Evolutionary conservation across 2,113 vertebrate species (phyloP), one percentile per base, ranked within the genome.

Genomic region (Amphiprion percula): DNA sequence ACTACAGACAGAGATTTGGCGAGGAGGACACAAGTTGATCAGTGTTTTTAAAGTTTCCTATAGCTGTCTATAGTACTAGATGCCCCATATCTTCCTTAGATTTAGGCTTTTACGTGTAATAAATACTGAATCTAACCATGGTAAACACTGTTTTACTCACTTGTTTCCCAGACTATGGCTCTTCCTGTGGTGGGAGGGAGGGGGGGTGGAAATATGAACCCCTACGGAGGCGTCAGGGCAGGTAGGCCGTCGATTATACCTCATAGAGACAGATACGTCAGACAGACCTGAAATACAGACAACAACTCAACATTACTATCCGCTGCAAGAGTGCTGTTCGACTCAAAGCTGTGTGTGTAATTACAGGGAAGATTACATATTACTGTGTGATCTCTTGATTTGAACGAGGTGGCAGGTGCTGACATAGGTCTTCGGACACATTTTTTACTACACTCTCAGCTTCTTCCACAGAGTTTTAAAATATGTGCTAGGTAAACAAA

Each of bases 151-250:
- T 67, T 16, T 2, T 19, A 96, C 97, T 82, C 85, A 99, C 98
- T 98, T 98, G 95, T 97, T 98, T 86, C 98, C 98, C 85, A 99
- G 92, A 90, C 98, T 99, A 90, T 98, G 97, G 87, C 98, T 99
- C 94, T 99, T 98, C 87, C 98, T 95, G 92, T 99, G 98, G 77
- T 97, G 95, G 4, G 97, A 96, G 5, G 97, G 95, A 0, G 98
- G 97, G 1, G 97, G 97, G 0, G 97, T 97, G 58, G 95, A 93
- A 19, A 97, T 94, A 72, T 93, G 96, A 52, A 94, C 93, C 17
- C 96, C 95, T 66, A 98, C 95, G 2, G 97, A 98, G 1, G 97
- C 92, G 4, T 98, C 97, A 1, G 97, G 97, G 89, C 97, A 98
- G 0, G 97, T 99, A 33, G 97, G 97, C 44, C 97, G 95, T 24